phyloP scores from a whole-genome alignment of 2,797 vertebrate genomes.

The Paramormyrops hopkinsi region DNA sequence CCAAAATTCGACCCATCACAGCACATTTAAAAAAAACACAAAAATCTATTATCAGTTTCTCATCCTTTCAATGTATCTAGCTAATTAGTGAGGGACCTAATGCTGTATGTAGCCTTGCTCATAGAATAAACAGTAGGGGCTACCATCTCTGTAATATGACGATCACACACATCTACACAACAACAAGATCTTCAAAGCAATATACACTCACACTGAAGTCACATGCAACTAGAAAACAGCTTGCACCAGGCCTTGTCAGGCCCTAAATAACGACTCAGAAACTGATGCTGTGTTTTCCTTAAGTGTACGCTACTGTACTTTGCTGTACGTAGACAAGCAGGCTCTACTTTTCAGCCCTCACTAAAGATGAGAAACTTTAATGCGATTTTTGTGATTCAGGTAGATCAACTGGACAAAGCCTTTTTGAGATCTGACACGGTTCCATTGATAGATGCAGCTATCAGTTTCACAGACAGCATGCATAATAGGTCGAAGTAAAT shows the following conservation, averaged over 20 bases:
- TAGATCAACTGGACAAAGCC: slow-evolving; percentile 99
- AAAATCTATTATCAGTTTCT: slow-evolving; percentile 99
- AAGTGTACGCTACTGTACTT: neutral
- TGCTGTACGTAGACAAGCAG: neutral
- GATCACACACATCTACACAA: neutral
- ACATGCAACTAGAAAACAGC: slow-evolving; percentile 12
- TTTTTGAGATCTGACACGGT: slow-evolving; percentile 98
- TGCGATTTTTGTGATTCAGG: slow-evolving; percentile 99
- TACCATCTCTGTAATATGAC: slow-evolving; percentile 2
- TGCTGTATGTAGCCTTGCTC: slow-evolving; percentile 35
- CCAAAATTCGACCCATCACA: slow-evolving; percentile 96
- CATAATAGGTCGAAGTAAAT: slow-evolving; percentile 83
- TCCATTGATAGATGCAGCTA: slow-evolving; percentile 99
- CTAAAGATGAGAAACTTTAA: slow-evolving; percentile 99
- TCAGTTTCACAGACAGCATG: slow-evolving; percentile 99
- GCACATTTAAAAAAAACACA: slow-evolving; percentile 92
- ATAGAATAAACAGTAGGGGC: neutral
- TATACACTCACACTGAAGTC: neutral
- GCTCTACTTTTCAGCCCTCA: slow-evolving; percentile 42
- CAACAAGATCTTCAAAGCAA: slow-evolving; percentile 13
- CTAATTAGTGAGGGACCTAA: slow-evolving; percentile 44
- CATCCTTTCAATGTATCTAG: slow-evolving; percentile 73
- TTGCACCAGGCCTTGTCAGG: neutral
- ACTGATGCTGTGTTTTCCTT: neutral
- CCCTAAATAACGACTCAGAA: neutral